A percentile compares a stretch with the other conserved stretches of the same genome.
Evolutionary conservation across 2,113 vertebrate species (phyloP).

Genomic region (Rousettus leschenaultii): DNA sequence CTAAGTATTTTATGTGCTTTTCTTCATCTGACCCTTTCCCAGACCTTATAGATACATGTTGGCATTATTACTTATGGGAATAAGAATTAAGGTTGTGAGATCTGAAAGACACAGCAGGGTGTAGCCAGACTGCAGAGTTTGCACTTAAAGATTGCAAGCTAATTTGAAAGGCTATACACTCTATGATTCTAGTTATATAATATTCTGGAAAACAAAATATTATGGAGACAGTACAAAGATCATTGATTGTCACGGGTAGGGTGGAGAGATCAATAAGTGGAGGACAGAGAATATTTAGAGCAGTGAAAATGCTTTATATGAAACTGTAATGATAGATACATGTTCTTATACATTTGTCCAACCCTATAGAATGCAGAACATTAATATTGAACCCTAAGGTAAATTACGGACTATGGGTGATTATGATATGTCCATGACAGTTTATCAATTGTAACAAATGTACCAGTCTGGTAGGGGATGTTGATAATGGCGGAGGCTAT

Average conservation of each 20-base stretch:
- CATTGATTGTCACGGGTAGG: not conserved
- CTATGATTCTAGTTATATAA: not conserved
- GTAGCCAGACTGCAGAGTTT: not conserved
- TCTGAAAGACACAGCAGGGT: not conserved
- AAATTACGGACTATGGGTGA: not conserved
- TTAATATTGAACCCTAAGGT: not conserved
- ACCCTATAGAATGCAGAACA: not conserved
- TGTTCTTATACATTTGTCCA: not conserved
- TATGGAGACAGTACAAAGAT: not conserved
- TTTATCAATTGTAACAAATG: not conserved
- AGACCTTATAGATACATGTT: not conserved
- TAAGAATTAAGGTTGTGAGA: not conserved
- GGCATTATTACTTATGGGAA: not conserved
- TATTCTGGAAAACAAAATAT: not conserved
- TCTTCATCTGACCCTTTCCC: not conserved
- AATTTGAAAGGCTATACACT: not conserved
- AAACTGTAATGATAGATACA: not conserved
- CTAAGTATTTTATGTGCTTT: not conserved
- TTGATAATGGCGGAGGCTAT: not conserved
- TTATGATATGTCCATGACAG: not conserved
- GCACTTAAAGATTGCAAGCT: not conserved
- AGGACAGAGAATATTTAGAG: not conserved
- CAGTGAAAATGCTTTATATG: not conserved
- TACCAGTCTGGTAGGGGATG: not conserved
- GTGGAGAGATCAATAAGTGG: not conserved